Base-by-base conservation (phyloP, 1,140 invertebrate species). In the Lordiphosa stackelbergi region DNA sequence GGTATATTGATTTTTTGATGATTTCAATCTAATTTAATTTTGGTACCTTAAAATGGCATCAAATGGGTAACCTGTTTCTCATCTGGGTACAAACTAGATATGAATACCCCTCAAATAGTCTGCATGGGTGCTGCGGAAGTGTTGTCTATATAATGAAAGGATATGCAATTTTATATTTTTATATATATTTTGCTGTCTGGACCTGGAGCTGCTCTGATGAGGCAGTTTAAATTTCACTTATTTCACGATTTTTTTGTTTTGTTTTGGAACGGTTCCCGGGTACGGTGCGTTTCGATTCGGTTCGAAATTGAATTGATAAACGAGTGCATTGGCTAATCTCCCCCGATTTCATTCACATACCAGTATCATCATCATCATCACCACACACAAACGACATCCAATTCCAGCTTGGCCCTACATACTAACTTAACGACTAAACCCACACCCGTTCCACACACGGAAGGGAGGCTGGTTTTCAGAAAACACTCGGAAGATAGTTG, bases 381-480 rank as follows among this genome's bases (percentile, higher is more conserved):
- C 35, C 43, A 24, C 56, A 36, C 34, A 45, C 37, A 31, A 37
- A 48, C 52, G 45, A 60, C 53, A 61, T 54, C 64, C 75, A 81
- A 83, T 81, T 83, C 72, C 77, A 74, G 66, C 75, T 78, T 66
- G 69, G 66, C 69, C 45, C n/a, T 79, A 73, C 62, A 31, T 31
- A 53, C 64, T 70, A 69, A 59, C 54, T 62, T 78, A 73, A 16
- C 9, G 16, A 22, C 46, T 75, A 59, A 46, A 31, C 55, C 43
- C 54, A 37, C 45, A 19, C 45, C 59, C 34, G 12, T 7, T 34
- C n/a, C 19, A 13, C 24, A 9, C 24, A 22, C 13, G 24, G 4
- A 11, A n/a, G 12, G n/a, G 13, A 45, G 36, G 13, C 45, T 46
- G 63, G 59, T 54, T 69, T 65, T 77, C 51, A 75, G 52, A 68